These are phyloP conservation scores for Cheilosia impressa DNA, from an alignment of 2,888 invertebrate species.

Conservation along the genomic window DNA sequence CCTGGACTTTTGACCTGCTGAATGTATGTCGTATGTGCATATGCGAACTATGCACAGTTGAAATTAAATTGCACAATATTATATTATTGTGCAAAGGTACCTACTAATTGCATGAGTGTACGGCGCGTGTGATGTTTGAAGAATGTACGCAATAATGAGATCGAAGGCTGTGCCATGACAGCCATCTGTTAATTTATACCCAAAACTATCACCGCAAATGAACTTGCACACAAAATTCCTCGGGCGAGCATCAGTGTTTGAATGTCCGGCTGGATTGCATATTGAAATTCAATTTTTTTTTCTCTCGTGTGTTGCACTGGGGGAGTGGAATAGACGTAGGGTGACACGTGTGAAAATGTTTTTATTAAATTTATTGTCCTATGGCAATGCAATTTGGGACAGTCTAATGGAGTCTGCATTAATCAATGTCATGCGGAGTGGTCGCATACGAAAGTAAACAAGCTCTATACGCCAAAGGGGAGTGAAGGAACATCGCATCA, in stretches of 20 bases:
- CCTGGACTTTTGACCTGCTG: slow-evolving; percentile 72
- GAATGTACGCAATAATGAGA: slow-evolving; percentile 68
- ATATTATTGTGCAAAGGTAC: slow-evolving; percentile 38
- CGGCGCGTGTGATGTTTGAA: slow-evolving; percentile 48
- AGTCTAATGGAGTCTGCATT: background rate
- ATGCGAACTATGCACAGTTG: slow-evolving; percentile 24
- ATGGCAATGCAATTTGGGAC: background rate
- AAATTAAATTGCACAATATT: slow-evolving; percentile 70
- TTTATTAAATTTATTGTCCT: slow-evolving; percentile 19
- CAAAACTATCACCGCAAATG: slow-evolving; percentile 68
- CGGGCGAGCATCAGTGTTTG: slow-evolving; percentile 27
- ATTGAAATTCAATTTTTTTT: slow-evolving; percentile 40
- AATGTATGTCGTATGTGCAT: slow-evolving; percentile 38
- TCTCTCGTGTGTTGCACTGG: slow-evolving; percentile 6
- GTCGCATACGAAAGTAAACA: too few relatives aligned
- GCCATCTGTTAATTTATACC: slow-evolving; percentile 65
- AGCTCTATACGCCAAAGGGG: too few relatives aligned
- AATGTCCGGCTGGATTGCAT: slow-evolving; percentile 42
- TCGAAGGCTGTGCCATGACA: slow-evolving; percentile 61
- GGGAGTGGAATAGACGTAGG: slow-evolving; percentile 4
- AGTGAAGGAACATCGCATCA: too few relatives aligned
- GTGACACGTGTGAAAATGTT: slow-evolving; percentile 34
- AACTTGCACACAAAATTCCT: slow-evolving; percentile 68
- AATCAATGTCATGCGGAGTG: background rate
- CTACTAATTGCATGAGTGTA: slow-evolving; percentile 47